phyloP scores from a whole-genome alignment of 23 tunicate species.

The Trididemnum clinides region DNA sequence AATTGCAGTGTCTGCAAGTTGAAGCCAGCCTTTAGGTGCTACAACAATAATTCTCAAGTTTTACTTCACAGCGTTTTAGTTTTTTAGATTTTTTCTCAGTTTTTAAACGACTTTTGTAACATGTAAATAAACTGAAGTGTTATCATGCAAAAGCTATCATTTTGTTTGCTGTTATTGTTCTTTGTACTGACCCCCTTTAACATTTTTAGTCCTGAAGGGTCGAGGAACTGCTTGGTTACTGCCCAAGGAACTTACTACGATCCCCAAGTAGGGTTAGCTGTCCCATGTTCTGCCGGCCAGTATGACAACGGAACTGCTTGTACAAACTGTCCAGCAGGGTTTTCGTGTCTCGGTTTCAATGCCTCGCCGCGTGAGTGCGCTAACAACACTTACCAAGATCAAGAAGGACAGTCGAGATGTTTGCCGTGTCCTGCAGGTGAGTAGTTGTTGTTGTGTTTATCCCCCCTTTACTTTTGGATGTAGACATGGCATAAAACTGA shows the following conservation, averaged over 20 bases:
- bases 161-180: too few species aligned
- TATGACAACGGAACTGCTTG: conserved; percentile 66
- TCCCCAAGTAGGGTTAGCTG: conserved; percentile 47
- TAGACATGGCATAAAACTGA: background rate
- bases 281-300: conserved; percentile 65
- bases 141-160: too few species aligned
- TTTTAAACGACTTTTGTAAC: too few species aligned
- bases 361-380: conserved; percentile 69
- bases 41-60: too few species aligned
- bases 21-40: too few species aligned
- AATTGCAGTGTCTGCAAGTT: too few species aligned
- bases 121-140: too few species aligned
- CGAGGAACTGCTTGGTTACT: conserved; percentile 50
- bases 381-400: conserved; percentile 62
- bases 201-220: conserved; percentile 65
- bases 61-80: too few species aligned
- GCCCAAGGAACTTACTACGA: conserved; percentile 64
- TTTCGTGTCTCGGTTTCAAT: conserved; percentile 55
- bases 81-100: too few species aligned
- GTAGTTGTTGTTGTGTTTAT: background rate
- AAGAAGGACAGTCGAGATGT: conserved; percentile 47
- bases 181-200: background rate
- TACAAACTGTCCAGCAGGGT: conserved; percentile 62
- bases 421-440: conserved; percentile 76
- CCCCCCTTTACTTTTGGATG: background rate